Evolutionary conservation across 2,888 invertebrate species (phyloP), one percentile per base, ranked within the genome.

Genomic region (Bruchidius siliquastri): DNA sequence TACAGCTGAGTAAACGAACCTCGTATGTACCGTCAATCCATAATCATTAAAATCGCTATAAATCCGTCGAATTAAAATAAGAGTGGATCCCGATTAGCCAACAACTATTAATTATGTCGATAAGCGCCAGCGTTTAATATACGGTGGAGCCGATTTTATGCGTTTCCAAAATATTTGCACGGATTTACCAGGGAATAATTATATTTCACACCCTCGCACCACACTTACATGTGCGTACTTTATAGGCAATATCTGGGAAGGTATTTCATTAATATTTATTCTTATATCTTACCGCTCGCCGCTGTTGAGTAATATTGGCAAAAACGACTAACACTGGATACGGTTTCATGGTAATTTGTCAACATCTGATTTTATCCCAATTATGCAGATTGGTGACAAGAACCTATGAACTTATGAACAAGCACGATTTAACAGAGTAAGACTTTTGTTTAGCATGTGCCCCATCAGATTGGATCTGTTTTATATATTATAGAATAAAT

Each of bases 181-280:
- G 83, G 82, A 84, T 83, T 82, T 82, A 82, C 80, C 49, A 82
- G 80, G 77, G 78, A 82, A 82, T 81, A 83, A 81, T 83, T 82
- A 80, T 81, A 68, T 68, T 49, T 49, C 18, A 49, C 49, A 49
- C 49, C 30, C 30, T 49, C 49, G 18, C 49, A 49, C 49, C 49
- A 49, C 49, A 49, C 18, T 49, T 49, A 13, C 49, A 13, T 49
- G 49, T n/a, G n/a, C n/a, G n/a, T 30, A 30, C 8, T 30, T 30
- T 30, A 30, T 30, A 30, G 30, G 8, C 30, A 30, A 30, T 30
- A 30, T 30, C 8, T 30, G 30, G 30, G 8, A 30, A 30, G 30
- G 3, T 49, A 49, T 49, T 49, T 49, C 13, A 49, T 49, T 49
- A 49, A 13, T 49, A 49, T 49, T 49, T 49, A 13, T 8, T 49